These are phyloP conservation scores for Sinella curviseta DNA, from an alignment of 1,140 invertebrate species.

Conservation along the genomic window DNA sequence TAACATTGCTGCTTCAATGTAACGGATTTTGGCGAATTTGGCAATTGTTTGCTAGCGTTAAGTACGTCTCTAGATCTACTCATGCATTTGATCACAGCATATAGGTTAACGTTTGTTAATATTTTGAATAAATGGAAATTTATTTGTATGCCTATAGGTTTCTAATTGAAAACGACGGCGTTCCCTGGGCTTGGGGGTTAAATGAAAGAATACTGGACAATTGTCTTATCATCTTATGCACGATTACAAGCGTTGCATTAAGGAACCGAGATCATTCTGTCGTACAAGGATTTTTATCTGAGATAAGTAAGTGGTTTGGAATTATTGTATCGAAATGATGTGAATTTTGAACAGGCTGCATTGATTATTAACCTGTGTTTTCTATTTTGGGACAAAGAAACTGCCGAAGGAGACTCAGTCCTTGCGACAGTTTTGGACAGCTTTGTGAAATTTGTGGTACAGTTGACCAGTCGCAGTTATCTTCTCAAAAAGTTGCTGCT, in stretches of 20 bases:
- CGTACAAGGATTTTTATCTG: background rate
- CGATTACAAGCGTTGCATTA: background rate
- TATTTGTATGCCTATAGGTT: no score
- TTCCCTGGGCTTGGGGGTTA: background rate
- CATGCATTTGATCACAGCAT: no score
- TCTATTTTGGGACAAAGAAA: no score
- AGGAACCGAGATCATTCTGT: background rate
- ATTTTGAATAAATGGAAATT: no score
- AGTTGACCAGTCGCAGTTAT: background rate
- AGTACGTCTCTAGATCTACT: no score
- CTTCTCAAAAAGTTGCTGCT: conserved; percentile 22
- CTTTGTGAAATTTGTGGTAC: background rate
- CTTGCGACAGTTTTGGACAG: background rate
- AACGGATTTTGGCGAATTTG: background rate
- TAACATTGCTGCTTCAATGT: background rate
- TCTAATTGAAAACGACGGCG: background rate
- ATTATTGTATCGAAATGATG: background rate
- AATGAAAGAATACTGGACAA: background rate
- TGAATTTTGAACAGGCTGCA: background rate
- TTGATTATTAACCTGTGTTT: background rate
- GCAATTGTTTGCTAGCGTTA: background rate
- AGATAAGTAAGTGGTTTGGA: background rate
- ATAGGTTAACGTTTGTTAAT: no score
- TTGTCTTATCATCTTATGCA: background rate
- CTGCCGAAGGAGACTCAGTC: background rate